Conservation (phyloP, 2,888 invertebrate species). For the Cylloceria caligata region DNA sequence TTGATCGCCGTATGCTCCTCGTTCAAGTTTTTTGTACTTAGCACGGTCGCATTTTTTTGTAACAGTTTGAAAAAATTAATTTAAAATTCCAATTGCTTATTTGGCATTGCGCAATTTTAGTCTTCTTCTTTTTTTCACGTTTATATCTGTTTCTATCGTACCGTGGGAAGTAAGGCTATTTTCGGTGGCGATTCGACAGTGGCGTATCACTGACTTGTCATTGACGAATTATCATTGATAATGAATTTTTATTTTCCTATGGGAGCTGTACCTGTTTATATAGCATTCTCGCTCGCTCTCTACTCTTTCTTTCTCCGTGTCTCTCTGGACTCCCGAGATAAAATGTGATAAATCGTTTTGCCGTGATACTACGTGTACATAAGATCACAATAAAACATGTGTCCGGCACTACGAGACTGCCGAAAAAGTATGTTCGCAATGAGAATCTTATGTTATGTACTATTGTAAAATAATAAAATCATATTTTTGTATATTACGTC, state of each 20-base stretch:
- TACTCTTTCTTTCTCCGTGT: conserved; percentile 12
- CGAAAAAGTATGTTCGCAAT: conserved; percentile 54
- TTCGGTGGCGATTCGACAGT: neutral
- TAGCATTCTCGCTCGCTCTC: conserved; percentile 14
- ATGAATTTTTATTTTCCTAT: neutral
- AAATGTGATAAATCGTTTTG: conserved; percentile 58
- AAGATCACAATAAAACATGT: neutral
- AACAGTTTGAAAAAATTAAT: neutral
- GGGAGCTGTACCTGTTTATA: conserved; percentile 25
- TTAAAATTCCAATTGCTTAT: neutral
- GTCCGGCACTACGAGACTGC: conserved; percentile 37
- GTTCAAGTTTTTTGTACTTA: conserved; percentile 12
- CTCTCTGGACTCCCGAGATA: conserved; percentile 23
- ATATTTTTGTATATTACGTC: conserved; percentile 13
- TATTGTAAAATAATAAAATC: conserved; percentile 45
- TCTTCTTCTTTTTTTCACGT: neutral
- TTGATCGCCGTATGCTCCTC: conserved; percentile 22
- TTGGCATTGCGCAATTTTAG: conserved; percentile 42
- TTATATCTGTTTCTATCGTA: conserved; percentile 15
- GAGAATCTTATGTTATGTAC: conserved; percentile 51
- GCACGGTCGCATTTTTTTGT: neutral
- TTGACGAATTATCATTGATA: conserved; percentile 13
- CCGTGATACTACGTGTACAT: conserved; percentile 13
- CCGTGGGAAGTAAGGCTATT: neutral
- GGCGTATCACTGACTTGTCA: conserved; percentile 17